phyloP scores from a whole-genome alignment of 2,113 vertebrate genomes.

The Cromileptes altivelis region DNA sequence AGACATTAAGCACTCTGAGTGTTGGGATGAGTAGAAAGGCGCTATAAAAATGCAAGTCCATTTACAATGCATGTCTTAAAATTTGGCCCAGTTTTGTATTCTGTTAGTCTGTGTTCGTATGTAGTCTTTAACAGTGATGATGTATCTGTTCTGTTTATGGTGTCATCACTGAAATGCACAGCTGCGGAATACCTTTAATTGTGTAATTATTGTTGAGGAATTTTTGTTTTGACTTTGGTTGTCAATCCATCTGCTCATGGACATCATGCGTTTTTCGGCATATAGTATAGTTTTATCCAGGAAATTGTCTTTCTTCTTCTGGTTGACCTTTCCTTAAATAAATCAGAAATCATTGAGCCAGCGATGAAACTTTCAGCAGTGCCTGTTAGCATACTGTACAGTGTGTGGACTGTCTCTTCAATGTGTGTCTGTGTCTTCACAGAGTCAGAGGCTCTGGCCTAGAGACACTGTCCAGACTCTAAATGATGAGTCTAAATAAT shows the following conservation, averaged over 20 bases:
- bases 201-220: background rate
- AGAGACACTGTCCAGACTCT: constrained; percentile 19
- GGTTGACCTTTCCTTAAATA: constrained; percentile 42
- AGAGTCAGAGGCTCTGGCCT: constrained; percentile 24
- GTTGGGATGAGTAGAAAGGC: too few relatives aligned
- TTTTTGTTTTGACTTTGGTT: background rate
- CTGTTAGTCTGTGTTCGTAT: background rate
- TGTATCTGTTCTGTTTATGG: background rate
- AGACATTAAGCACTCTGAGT: too few relatives aligned
- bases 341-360: constrained; percentile 15
- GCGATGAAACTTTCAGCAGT: constrained; percentile 58
- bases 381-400: constrained; percentile 5
- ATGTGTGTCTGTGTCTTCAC: constrained; percentile 7
- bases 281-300: background rate
- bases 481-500: constrained; percentile 62
- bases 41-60: too few relatives aligned
- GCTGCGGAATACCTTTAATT: background rate
- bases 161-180: background rate
- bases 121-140: background rate
- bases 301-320: background rate
- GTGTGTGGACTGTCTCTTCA: background rate
- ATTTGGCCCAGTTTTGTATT: background rate
- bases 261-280: background rate
- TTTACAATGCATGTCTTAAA: too few relatives aligned
- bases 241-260: background rate